Conservation (phyloP, 1,140 invertebrate genomes). For the Procambarus clarkii region DNA sequence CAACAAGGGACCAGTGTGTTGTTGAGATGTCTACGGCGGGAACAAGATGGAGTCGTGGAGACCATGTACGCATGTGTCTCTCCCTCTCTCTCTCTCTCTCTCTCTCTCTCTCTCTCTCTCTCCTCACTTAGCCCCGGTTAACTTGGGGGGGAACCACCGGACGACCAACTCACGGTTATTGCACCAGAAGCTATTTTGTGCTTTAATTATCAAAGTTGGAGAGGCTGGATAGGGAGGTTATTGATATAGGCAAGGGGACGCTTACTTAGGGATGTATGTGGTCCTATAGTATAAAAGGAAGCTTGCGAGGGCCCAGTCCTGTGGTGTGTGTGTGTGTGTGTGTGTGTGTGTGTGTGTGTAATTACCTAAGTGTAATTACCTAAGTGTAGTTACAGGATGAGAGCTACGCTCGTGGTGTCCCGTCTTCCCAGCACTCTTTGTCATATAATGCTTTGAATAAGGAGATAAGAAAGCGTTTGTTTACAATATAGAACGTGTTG, state of each 20-base stretch:
- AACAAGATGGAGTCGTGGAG: constrained; percentile 61
- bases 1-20: constrained; percentile 21
- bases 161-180: constrained; percentile 49
- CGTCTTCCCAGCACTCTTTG: no score
- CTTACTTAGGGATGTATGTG: constrained; percentile 52
- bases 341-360: no score
- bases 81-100: no score
- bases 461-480: no score
- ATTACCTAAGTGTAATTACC: no score
- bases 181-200: constrained; percentile 66
- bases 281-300: constrained; percentile 45
- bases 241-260: constrained; percentile 58
- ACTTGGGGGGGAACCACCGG: constrained; percentile 52
- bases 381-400: no score
- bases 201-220: constrained; percentile 68
- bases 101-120: no score
- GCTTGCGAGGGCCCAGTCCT: neutral
- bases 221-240: constrained; percentile 44
- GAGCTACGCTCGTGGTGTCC: no score
- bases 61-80: constrained; percentile 55
- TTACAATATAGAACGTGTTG: no score
- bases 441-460: no score
- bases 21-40: constrained; percentile 63
- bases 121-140: constrained; percentile 57
- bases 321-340: neutral